Evolutionary conservation across 2,113 vertebrate genomes (phyloP).

Genomic region (Tupaia tana): DNA sequence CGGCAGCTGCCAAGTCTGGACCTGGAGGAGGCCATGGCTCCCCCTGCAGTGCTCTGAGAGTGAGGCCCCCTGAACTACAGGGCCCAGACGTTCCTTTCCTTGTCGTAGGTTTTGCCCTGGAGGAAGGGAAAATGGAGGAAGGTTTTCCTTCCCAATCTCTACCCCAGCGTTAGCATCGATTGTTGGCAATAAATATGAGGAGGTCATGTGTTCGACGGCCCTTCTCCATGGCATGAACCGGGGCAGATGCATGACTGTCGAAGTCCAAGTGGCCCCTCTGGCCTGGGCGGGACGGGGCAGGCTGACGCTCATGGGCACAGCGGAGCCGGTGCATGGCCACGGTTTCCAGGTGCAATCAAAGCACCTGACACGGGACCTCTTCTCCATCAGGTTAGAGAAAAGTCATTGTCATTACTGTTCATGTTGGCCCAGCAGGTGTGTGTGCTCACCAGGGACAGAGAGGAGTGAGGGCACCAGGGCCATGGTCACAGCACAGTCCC

Average conservation of each 20-base stretch:
- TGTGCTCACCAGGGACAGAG: too few species aligned
- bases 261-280: too few species aligned
- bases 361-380: too few species aligned
- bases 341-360: slow-evolving; percentile 37
- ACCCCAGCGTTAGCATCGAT: neutral
- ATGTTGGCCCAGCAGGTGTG: too few species aligned
- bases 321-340: too few species aligned
- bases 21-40: neutral
- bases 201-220: neutral
- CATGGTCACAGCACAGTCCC: too few species aligned
- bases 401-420: too few species aligned
- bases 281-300: too few species aligned
- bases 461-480: too few species aligned
- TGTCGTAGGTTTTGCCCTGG: neutral
- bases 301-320: too few species aligned
- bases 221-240: slow-evolving; percentile 3
- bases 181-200: neutral
- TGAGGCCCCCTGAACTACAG: rapidly evolving
- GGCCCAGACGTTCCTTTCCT: rapidly evolving
- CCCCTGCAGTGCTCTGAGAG: neutral
- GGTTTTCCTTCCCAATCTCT: neutral
- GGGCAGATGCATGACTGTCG: neutral
- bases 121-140: rapidly evolving
- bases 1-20: neutral
- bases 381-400: too few species aligned